Base-by-base conservation (phyloP, 1,140 invertebrate species). In the Cepaea nemoralis region DNA sequence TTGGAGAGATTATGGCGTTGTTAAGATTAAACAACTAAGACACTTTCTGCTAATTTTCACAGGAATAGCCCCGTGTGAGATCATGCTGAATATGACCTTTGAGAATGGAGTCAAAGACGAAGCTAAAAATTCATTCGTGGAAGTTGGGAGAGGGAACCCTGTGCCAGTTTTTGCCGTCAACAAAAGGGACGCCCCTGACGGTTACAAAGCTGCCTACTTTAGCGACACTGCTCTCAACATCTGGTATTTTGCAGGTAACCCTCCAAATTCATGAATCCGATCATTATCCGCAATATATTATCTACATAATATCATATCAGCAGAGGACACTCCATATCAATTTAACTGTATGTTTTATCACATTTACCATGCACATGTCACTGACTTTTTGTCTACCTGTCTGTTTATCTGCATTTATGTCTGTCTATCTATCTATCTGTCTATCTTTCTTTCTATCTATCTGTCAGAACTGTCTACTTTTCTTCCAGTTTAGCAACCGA, bases 51-150 rank as follows among this genome's bases (percentile, higher is more conserved):
- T n/a, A n/a, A 10, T 55, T 14, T 31, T 48, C 33, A n/a, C 84
- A 85, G 84, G 75, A 67, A 74, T 66, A 39, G 79, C 81, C 24
- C 85, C 85, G 0, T 86, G 85, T 50, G 85, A 86, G 40, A 83
- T 82, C 3, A 86, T 86, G 85, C 82, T 86, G 8, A 86, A 86
- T 73, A 83, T 82, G 40, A 86, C 85, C 24, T 86, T 86, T 74
- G 83, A 86, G 35, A 75, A 81, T 63, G 85, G 83, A 19, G 35
- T 84, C 66, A 59, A 83, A 37, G 85, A 86, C 71, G 67, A 81
- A 16, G 85, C 83, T 66, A 86, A 83, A 71, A 67, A 71, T 16
- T 84, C 85, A 6, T 86, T 83, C 27, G 80, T 86, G 59, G 79
- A 86, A 75, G 67, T 84, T 27, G 76, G 69, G 6, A 74, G 70